Evolutionary conservation across 2,113 vertebrate genomes (phyloP).

Genomic region (Mesocricetus auratus): DNA sequence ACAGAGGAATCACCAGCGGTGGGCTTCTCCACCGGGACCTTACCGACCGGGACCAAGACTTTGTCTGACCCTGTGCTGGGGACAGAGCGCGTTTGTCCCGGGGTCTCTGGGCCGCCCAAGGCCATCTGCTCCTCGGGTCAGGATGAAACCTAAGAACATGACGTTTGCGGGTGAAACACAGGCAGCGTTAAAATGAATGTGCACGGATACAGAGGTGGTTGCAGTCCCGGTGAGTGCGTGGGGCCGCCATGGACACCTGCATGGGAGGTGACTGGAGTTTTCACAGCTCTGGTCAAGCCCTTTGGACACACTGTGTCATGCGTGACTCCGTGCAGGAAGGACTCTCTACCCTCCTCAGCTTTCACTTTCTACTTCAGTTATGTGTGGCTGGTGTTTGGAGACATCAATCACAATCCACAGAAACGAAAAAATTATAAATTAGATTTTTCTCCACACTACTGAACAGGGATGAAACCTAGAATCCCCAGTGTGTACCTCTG

Average conservation of each 20-base stretch:
- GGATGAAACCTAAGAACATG: too few species aligned
- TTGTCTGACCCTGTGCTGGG: background rate
- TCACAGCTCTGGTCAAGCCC: background rate
- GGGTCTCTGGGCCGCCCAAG: background rate
- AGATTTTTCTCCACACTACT: background rate
- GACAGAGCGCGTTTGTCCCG: background rate
- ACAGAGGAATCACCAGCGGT: background rate
- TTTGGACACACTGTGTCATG: background rate
- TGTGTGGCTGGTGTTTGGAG: background rate
- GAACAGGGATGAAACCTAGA: background rate
- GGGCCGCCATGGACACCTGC: background rate
- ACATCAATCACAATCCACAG: background rate
- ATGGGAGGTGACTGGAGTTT: background rate
- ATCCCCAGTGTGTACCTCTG: background rate
- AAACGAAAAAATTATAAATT: background rate
- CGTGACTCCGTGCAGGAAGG: background rate
- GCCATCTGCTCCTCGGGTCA: too few species aligned
- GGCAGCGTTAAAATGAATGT: too few species aligned
- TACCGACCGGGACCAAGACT: background rate
- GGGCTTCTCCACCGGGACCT: background rate
- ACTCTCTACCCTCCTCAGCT: background rate
- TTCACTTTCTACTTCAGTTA: background rate
- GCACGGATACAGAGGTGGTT: too few species aligned
- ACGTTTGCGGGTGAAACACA: too few species aligned
- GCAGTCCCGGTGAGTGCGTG: too few species aligned